phyloP scores from a whole-genome alignment of 2,797 vertebrate species.

The Muraenolepis orangiensis region DNA sequence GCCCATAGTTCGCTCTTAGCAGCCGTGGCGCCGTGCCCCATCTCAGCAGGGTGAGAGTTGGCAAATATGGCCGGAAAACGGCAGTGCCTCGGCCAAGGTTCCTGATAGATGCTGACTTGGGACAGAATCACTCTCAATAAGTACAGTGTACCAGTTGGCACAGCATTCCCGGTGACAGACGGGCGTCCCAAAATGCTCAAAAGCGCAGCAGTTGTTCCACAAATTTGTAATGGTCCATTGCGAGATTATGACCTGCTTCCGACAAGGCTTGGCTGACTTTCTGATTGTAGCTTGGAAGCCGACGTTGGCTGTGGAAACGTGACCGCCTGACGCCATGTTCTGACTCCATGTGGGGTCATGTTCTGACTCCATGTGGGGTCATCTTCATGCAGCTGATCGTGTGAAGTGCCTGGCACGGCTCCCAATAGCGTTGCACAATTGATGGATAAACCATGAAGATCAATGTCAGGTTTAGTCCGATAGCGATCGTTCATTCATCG shows the following conservation, averaged over 20 bases:
- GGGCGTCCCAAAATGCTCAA: slow-evolving; percentile 35
- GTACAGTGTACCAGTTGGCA: slow-evolving; percentile 59
- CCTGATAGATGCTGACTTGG: slow-evolving; percentile 70
- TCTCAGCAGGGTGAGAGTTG: slow-evolving; percentile 40
- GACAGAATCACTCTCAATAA: slow-evolving; percentile 70
- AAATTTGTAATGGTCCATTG: slow-evolving; percentile 7
- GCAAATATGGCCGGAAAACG: slow-evolving; percentile 48
- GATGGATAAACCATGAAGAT: slow-evolving; percentile 50
- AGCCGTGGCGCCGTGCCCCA: slow-evolving; percentile 44
- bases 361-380: slow-evolving; percentile 16
- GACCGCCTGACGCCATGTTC: slow-evolving; percentile 2
- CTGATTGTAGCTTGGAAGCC: not conserved
- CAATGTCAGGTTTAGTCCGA: slow-evolving; percentile 41
- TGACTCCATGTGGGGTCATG: slow-evolving; percentile 17
- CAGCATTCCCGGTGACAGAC: slow-evolving; percentile 25
- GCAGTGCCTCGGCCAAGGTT: slow-evolving; percentile 54
- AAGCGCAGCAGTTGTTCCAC: slow-evolving; percentile 26
- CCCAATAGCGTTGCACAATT: slow-evolving; percentile 36
- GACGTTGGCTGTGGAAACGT: slow-evolving; percentile 6
- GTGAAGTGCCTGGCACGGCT: slow-evolving; percentile 22
- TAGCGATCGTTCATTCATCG: slow-evolving; percentile 53
- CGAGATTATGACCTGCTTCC: not conserved
- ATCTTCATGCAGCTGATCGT: slow-evolving; percentile 18
- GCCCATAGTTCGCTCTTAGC: not conserved
- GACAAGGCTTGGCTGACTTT: not conserved